Evolutionary conservation across 2,888 invertebrate species (phyloP), one percentile per base, ranked within the genome.

Genomic region (Caenorhabditis japonica): DNA sequence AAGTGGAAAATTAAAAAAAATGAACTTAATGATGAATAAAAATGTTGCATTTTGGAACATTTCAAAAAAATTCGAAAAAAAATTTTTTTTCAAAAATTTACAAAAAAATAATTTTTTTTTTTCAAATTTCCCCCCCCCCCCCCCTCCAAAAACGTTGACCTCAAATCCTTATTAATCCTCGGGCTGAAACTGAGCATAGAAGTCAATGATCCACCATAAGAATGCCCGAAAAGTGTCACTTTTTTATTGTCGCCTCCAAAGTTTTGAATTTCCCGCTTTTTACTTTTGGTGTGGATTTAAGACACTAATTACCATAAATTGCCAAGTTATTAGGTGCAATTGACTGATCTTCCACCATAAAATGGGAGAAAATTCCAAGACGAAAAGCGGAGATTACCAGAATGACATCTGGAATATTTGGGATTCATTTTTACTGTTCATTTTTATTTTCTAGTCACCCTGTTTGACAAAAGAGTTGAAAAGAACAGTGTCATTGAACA

Each of bases 401-500:
- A 4, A 83, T 58, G 19, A 82, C 61, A 41, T 74, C 77, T 75
- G 52, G 55, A 61, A 39, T 10, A 8, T 10, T 34, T 12, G 34
- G 12, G 12, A n/a, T n/a, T n/a, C n/a, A n/a, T n/a, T n/a, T n/a
- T n/a, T n/a, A n/a, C n/a, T n/a, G n/a, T n/a, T n/a, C n/a, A n/a
- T n/a, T n/a, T n/a, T n/a, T n/a, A n/a, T n/a, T n/a, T n/a, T n/a
- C n/a, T n/a, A n/a, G n/a, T n/a, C 21, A 75, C 75, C 75, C 43
- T 53, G 33, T 13, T 51, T 39, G 3, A 47, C 70, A 56, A 70
- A 75, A 13, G 53, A 59, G 10, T 70, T 43, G 27, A 70, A 69
- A 2, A 83, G 51, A 25, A 64, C 47, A 3, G 68, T 64, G 38
- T 84, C 83, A 41, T 79, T 72, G 59, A 83, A 84, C 83, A 82